phyloP scores from a whole-genome alignment of 2,113 vertebrate genomes.

The Mobula hypostoma region DNA sequence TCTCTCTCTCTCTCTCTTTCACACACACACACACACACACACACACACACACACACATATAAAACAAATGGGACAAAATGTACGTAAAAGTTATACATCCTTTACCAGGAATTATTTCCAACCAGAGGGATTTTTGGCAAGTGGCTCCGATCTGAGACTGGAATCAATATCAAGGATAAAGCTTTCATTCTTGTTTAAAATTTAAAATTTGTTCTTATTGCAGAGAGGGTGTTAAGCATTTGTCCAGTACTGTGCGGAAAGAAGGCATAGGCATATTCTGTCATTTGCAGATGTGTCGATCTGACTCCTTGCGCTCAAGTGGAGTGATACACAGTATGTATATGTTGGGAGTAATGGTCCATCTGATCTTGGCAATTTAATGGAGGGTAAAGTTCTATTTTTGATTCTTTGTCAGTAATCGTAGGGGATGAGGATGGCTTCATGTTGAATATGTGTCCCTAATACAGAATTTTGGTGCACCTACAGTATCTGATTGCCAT shows the following conservation, averaged over 20 bases:
- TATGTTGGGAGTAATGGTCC: neutral
- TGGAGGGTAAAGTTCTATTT: neutral
- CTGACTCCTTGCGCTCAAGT: neutral
- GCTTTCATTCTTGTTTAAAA: neutral
- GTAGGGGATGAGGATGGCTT: neutral
- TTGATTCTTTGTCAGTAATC: neutral
- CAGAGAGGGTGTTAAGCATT: neutral
- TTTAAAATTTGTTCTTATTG: no score
- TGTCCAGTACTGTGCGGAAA: no score
- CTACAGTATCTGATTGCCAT: neutral
- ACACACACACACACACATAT: no score
- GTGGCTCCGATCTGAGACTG: neutral
- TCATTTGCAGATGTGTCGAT: neutral
- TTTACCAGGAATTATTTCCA: neutral
- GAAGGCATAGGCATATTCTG: neutral
- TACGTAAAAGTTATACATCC: neutral
- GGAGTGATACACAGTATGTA: neutral
- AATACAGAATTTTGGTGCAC: neutral
- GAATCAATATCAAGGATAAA: neutral
- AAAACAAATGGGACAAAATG: neutral
- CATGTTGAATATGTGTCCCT: neutral
- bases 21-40: no score
- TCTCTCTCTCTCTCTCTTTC: no score
- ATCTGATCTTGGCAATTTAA: neutral
- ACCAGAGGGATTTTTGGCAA: neutral